Percentiles rank a stretch among this genome's conserved stretches.
phyloP scores from a whole-genome alignment of 2,113 vertebrate genomes.

The Entomyzon cyanotis region DNA sequence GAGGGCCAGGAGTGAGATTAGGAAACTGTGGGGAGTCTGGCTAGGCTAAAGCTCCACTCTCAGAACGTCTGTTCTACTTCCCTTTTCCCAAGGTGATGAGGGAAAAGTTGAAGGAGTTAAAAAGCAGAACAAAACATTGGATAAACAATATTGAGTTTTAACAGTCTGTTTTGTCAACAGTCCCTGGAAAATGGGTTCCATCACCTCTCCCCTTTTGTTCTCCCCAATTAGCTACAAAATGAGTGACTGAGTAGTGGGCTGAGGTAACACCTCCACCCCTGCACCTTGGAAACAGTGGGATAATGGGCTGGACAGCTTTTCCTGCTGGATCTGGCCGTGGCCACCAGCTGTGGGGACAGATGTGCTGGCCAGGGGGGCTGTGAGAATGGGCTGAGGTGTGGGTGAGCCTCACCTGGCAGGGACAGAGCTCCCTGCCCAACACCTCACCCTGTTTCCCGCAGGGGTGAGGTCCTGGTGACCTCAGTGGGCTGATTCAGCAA shows the following conservation, averaged over 20 bases:
- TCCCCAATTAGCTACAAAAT: neutral
- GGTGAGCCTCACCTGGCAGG: neutral
- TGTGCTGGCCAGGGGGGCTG: neutral
- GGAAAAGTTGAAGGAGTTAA: neutral
- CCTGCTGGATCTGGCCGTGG: neutral
- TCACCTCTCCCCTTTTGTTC: neutral
- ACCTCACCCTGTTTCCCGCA: neutral
- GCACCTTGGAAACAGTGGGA: fast-evolving
- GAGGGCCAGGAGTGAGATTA: neutral
- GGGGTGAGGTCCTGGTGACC: neutral
- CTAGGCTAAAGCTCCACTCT: neutral
- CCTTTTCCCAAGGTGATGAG: neutral
- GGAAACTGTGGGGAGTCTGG: neutral
- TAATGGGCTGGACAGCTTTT: neutral
- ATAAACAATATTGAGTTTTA: neutral
- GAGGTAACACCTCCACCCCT: neutral
- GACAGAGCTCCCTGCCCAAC: fast-evolving
- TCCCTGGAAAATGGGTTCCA: neutral
- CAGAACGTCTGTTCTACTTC: neutral
- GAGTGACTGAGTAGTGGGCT: neutral
- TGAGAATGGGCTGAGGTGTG: neutral
- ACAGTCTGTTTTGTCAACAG: neutral
- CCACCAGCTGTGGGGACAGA: neutral
- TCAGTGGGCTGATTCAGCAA: constrained; percentile 7
- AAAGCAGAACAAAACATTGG: neutral